Conservation (phyloP, 2,113 vertebrate genomes). For the Deroptyus accipitrinus region DNA sequence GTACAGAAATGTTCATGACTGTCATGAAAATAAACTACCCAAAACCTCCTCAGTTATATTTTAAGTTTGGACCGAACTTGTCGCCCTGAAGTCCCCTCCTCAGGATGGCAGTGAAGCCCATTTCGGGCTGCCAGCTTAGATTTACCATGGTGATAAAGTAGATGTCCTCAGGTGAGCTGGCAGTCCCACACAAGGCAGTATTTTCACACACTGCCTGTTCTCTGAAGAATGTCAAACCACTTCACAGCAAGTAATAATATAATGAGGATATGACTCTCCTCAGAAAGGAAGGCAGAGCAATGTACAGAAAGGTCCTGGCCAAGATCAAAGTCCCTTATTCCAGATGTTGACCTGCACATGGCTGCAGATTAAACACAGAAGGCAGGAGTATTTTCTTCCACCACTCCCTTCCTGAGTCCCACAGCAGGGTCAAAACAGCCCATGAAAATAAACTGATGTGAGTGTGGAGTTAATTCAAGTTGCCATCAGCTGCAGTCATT, state of each 20-base stretch:
- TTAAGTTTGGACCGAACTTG: background rate
- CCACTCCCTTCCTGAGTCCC: background rate
- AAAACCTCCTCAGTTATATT: background rate
- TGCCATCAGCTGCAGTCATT: background rate
- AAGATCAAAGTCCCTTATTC: background rate
- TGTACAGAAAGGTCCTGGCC: background rate
- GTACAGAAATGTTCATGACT: background rate
- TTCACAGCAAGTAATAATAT: background rate
- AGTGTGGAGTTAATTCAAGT: background rate
- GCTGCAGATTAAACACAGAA: background rate
- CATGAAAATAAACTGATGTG: background rate
- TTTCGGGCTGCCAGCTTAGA: background rate
- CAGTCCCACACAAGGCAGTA: background rate
- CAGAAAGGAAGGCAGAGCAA: background rate
- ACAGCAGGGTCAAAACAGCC: background rate
- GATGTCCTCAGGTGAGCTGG: background rate
- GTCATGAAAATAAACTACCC: background rate
- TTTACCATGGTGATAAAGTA: background rate
- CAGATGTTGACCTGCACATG: background rate
- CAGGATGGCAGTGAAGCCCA: background rate
- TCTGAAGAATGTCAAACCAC: background rate
- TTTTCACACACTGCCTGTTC: background rate
- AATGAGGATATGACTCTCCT: background rate
- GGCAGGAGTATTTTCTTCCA: background rate
- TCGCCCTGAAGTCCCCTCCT: background rate